Percentiles rank a stretch among this genome's conserved stretches.
These are phyloP conservation scores for Pterostichus niger DNA, from an alignment of 2,888 invertebrate species.

Conservation along the genomic window DNA sequence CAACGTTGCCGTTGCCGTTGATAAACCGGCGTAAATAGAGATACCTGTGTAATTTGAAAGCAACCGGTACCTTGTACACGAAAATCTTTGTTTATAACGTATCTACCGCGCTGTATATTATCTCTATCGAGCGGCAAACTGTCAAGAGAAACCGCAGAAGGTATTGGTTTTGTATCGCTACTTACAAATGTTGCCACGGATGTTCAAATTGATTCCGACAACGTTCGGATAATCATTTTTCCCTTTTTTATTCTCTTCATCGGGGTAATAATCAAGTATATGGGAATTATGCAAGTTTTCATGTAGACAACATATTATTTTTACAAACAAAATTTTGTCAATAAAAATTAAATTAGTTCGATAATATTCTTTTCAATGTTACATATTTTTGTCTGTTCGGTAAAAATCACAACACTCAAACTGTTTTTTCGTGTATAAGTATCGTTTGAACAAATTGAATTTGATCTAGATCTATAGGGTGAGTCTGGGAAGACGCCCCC, in stretches of 20 bases:
- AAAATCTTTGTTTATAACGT: constrained; percentile 31
- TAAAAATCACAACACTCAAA: no score
- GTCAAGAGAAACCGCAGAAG: neutral
- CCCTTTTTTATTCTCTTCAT: constrained; percentile 10
- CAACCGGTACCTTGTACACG: constrained; percentile 23
- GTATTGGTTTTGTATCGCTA: neutral
- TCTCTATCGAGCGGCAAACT: constrained; percentile 5
- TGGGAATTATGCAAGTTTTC: neutral
- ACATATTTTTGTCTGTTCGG: no score
- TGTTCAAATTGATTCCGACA: constrained; percentile 32
- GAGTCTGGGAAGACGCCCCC: no score
- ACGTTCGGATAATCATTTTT: constrained; percentile 25
- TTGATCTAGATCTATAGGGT: no score
- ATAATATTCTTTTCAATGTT: no score
- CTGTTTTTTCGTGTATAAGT: no score
- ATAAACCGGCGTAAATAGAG: constrained; percentile 37
- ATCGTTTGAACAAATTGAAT: no score
- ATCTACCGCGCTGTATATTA: neutral
- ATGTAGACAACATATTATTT: neutral
- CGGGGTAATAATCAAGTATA: neutral
- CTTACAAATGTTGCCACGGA: neutral
- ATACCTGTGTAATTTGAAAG: constrained; percentile 41
- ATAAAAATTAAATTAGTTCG: no score
- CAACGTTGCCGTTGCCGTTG: constrained; percentile 27
- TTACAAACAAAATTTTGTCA: no score